These are phyloP conservation scores for Myiagra hebetior DNA, from an alignment of 2,113 vertebrate species.

Conservation along the genomic window DNA sequence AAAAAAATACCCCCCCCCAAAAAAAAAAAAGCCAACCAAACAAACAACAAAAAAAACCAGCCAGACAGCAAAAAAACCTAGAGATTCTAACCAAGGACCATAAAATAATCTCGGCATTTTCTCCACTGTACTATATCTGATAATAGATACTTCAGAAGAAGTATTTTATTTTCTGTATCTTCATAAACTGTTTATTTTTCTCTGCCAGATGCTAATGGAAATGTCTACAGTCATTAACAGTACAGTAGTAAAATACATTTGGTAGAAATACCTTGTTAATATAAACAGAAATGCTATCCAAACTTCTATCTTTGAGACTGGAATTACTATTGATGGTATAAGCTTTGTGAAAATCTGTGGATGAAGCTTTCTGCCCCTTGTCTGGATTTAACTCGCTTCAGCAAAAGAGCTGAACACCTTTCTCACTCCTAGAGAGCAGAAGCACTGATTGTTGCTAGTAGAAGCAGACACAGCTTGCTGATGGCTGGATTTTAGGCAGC, in stretches of 20 bases:
- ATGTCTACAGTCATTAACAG: slow-evolving; percentile 6
- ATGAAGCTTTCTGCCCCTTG: slow-evolving; percentile 76
- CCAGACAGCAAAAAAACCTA: background rate
- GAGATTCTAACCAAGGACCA: background rate
- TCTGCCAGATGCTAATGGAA: background rate
- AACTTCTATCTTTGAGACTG: slow-evolving; percentile 65
- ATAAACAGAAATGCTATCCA: slow-evolving; percentile 68
- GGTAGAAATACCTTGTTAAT: slow-evolving; percentile 67
- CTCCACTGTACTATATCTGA: background rate
- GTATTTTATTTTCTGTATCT: background rate
- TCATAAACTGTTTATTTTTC: background rate
- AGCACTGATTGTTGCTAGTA: slow-evolving; percentile 60
- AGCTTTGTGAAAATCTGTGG: slow-evolving; percentile 77
- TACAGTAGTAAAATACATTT: slow-evolving; percentile 30
- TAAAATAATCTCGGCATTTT: background rate
- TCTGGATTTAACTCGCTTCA: slow-evolving; percentile 72
- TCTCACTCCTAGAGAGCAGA: slow-evolving; percentile 65
- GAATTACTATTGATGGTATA: slow-evolving; percentile 72
- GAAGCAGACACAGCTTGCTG: slow-evolving; percentile 75
- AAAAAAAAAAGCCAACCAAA: no score
- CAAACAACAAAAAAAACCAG: no score
- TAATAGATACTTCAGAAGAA: background rate
- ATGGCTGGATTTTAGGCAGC: slow-evolving; percentile 77
- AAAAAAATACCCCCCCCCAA: no score
- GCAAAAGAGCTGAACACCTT: slow-evolving; percentile 79